Conservation (phyloP, 1,140 invertebrate genomes). For the Octopus bimaculoides region DNA sequence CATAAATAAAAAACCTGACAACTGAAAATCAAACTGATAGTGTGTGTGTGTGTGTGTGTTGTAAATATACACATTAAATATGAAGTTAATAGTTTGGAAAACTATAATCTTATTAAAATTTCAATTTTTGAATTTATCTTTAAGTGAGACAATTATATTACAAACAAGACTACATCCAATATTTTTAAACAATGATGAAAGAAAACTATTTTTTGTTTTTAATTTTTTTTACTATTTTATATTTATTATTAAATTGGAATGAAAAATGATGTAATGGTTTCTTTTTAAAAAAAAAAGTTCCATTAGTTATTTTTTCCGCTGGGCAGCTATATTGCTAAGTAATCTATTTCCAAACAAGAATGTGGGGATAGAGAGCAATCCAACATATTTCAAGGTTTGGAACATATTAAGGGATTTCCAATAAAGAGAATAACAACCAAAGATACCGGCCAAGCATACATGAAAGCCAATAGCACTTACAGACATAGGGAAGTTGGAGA, state of each 20-base stretch:
- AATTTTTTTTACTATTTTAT: background rate
- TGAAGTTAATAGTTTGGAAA: too few relatives aligned
- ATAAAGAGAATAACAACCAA: slow-evolving; percentile 83
- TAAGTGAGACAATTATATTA: too few relatives aligned
- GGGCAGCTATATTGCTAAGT: slow-evolving; percentile 71
- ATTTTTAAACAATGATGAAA: too few relatives aligned
- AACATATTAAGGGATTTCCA: slow-evolving; percentile 96
- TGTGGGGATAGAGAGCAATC: slow-evolving; percentile 77
- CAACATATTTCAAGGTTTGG: slow-evolving; percentile 85
- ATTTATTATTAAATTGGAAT: slow-evolving; percentile 12
- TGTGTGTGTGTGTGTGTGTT: too few relatives aligned
- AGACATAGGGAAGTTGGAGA: slow-evolving; percentile 78
- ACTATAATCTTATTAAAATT: too few relatives aligned
- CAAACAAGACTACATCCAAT: too few relatives aligned
- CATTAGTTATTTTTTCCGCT: slow-evolving; percentile 32
- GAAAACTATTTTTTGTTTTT: background rate
- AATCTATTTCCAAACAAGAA: slow-evolving; percentile 91
- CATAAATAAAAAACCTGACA: too few relatives aligned
- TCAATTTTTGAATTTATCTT: too few relatives aligned
- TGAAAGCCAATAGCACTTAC: slow-evolving; percentile 85
- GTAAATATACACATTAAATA: too few relatives aligned
- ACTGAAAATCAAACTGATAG: too few relatives aligned
- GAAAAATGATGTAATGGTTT: slow-evolving; percentile 3
- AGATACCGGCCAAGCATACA: slow-evolving; percentile 78
- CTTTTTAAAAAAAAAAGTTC: background rate